These are phyloP conservation scores for Ypsolopha scabrella DNA, from an alignment of 2,888 invertebrate genomes.

Conservation along the genomic window DNA sequence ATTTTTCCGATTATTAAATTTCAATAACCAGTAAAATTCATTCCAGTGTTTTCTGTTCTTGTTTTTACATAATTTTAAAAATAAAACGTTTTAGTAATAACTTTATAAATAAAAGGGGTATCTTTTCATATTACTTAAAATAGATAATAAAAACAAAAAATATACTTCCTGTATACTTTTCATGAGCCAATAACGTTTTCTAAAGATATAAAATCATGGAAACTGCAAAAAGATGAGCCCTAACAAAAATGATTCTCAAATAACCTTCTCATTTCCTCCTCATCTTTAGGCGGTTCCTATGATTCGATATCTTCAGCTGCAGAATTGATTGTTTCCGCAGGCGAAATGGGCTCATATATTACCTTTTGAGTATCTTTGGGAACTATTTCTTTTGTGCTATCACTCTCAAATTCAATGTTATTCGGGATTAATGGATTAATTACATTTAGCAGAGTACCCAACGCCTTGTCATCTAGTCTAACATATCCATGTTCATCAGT, in stretches of 20 bases:
- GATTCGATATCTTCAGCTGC: conserved; percentile 2
- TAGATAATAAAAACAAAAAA: background rate
- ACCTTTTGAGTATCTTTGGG: background rate
- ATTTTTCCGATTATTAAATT: too few species aligned
- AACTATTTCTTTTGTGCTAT: background rate
- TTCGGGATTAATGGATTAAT: conserved; percentile 24
- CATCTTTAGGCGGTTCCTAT: conserved; percentile 9
- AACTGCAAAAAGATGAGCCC: background rate
- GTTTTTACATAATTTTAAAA: background rate
- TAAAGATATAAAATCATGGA: background rate
- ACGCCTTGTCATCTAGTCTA: conserved; percentile 27
- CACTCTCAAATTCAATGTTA: background rate
- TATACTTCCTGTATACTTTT: background rate
- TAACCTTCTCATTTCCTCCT: conserved; percentile 9
- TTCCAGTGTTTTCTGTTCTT: too few species aligned
- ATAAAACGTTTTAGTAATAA: background rate
- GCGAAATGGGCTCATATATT: conserved; percentile 6
- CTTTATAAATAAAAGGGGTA: background rate
- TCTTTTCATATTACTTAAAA: background rate
- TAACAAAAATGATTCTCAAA: conserved; percentile 8
- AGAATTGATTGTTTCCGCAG: background rate
- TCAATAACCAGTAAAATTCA: too few species aligned
- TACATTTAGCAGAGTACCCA: conserved; percentile 24
- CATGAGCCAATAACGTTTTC: background rate
- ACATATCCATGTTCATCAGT: conserved; percentile 34